Conservation (phyloP, 2,113 vertebrate species). For the Athene noctua region DNA sequence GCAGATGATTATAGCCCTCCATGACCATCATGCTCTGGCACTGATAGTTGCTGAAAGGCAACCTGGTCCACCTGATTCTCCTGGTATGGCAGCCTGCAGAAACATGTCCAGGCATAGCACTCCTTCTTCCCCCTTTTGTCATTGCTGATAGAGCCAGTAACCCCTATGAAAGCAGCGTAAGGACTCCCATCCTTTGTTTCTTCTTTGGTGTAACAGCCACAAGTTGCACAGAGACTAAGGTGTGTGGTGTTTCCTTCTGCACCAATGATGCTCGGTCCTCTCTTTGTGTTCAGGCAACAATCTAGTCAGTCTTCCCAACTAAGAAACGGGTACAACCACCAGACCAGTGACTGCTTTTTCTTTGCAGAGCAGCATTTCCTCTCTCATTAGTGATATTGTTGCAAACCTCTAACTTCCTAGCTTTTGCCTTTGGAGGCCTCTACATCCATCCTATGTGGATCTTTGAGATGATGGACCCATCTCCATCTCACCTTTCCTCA, state of each 20-base stretch:
- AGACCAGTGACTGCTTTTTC: background rate
- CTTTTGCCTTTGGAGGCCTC: background rate
- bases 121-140: background rate
- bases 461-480: background rate
- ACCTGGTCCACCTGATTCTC: background rate
- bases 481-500: background rate
- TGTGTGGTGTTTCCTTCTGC: background rate
- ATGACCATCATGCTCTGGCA: background rate
- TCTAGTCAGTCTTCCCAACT: background rate
- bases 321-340: background rate
- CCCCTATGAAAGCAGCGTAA: background rate
- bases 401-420: background rate
- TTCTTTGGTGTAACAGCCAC: background rate
- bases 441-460: background rate
- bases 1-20: background rate
- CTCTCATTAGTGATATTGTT: background rate
- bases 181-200: background rate
- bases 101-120: background rate
- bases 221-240: background rate
- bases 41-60: background rate
- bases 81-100: background rate
- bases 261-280: fast-evolving
- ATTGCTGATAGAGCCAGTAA: background rate
- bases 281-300: fast-evolving
- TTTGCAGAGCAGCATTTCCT: background rate